Percentiles rank a stretch among this genome's conserved stretches.
Conservation (phyloP, 2,797 vertebrate genomes). For the Champsocephalus esox region DNA sequence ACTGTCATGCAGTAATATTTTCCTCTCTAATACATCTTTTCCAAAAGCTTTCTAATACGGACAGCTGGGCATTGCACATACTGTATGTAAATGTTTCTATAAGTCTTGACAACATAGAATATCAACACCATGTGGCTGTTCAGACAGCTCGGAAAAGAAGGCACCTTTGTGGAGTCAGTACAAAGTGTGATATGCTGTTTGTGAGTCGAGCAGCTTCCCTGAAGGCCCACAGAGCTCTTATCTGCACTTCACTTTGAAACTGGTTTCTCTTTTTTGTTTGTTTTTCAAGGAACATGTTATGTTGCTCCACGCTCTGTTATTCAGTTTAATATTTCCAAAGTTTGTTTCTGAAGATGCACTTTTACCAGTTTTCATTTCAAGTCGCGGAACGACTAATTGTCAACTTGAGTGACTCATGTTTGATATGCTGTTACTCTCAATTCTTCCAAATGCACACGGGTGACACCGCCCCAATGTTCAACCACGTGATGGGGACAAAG, state of each 20-base stretch:
- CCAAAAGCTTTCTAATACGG: constrained; percentile 28
- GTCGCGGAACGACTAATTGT: neutral
- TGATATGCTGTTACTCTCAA: neutral
- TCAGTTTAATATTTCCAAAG: constrained; percentile 40
- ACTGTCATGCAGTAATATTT: constrained; percentile 1
- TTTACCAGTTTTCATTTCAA: constrained; percentile 5
- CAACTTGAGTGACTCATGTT: neutral
- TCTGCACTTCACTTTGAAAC: constrained; percentile 54
- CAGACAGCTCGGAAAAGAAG: constrained; percentile 33
- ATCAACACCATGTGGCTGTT: constrained; percentile 25
- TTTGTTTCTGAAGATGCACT: constrained; percentile 27
- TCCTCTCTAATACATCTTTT: constrained; percentile 37
- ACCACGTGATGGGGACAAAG: neutral
- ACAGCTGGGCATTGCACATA: constrained; percentile 16
- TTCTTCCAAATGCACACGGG: neutral
- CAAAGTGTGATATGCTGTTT: constrained; percentile 53
- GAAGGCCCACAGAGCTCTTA: constrained; percentile 45
- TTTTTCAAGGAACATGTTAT: constrained; percentile 35
- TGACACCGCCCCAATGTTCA: neutral
- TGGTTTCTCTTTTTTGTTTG: constrained; percentile 41
- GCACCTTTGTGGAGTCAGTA: constrained; percentile 32
- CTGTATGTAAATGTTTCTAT: constrained; percentile 41
- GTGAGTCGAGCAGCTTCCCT: constrained; percentile 42
- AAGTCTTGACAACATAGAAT: constrained; percentile 15
- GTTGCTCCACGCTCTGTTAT: constrained; percentile 1